phyloP scores from a whole-genome alignment of 2,797 vertebrate species.

The Onychomys arenicola region DNA sequence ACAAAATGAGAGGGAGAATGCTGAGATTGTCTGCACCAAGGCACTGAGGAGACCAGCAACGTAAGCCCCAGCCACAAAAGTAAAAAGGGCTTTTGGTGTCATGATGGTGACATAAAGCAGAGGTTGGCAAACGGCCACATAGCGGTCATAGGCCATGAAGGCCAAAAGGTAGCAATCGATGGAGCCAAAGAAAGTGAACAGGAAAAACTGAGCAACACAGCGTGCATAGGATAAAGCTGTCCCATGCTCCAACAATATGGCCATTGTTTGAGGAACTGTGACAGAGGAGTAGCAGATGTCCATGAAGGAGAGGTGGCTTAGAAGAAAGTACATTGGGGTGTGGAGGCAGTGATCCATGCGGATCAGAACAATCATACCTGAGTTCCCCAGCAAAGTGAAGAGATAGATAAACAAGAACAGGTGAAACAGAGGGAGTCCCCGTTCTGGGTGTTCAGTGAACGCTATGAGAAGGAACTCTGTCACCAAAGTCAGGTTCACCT shows the following conservation, averaged over 20 bases:
- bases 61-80: conserved; percentile 50
- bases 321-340: conserved; percentile 76
- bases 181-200: conserved; percentile 71
- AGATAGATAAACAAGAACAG: conserved; percentile 69
- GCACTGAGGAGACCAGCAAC: conserved; percentile 56
- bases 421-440: conserved; percentile 53
- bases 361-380: conserved; percentile 64
- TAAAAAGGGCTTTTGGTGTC: background rate
- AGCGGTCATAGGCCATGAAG: conserved; percentile 77
- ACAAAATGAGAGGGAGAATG: conserved; percentile 74
- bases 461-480: conserved; percentile 42
- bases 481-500: conserved; percentile 56
- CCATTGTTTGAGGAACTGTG: conserved; percentile 74
- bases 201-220: conserved; percentile 68
- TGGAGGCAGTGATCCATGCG: conserved; percentile 33
- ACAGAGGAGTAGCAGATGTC: conserved; percentile 78
- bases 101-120: conserved; percentile 70
- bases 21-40: conserved; percentile 59
- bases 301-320: conserved; percentile 76
- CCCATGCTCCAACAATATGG: conserved; percentile 14
- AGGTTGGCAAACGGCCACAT: conserved; percentile 71
- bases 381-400: conserved; percentile 65
- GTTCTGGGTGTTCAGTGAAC: background rate
- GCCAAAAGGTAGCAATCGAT: conserved; percentile 77
- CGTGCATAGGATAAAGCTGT: conserved; percentile 25